A percentile compares a stretch with the other conserved stretches of the same genome.
phyloP scores from a whole-genome alignment of 2,888 invertebrate species.

The Andrena camellia region DNA sequence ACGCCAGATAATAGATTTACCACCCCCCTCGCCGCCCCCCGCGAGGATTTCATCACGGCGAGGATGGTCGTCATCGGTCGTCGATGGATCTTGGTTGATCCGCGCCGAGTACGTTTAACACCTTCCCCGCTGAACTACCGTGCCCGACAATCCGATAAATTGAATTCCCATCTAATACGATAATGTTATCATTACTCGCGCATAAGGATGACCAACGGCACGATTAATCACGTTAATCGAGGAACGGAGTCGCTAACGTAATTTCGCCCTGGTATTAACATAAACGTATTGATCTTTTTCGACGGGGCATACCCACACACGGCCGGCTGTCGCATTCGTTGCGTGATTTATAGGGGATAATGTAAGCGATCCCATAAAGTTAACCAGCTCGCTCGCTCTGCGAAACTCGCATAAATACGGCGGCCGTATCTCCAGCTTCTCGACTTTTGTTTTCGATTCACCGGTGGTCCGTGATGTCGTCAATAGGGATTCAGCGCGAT shows the following conservation, averaged over 20 bases:
- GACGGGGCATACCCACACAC: constrained; percentile 10
- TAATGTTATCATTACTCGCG: constrained; percentile 67
- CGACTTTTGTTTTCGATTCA: constrained; percentile 3
- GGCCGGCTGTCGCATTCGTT: constrained; percentile 31
- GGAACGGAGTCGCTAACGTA: constrained; percentile 55
- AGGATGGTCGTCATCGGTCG: constrained; percentile 32
- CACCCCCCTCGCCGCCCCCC: no score
- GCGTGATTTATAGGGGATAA: constrained; percentile 65
- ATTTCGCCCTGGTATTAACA: constrained; percentile 63
- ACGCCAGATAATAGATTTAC: constrained; percentile 68
- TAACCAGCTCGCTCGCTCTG: constrained; percentile 35
- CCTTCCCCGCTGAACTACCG: constrained; percentile 40
- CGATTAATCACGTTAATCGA: constrained; percentile 68
- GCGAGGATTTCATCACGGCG: constrained; percentile 66
- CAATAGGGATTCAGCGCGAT: constrained; percentile 10
- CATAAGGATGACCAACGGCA: constrained; percentile 68
- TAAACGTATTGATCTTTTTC: constrained; percentile 55
- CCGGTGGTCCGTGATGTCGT: neutral
- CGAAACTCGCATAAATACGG: constrained; percentile 15
- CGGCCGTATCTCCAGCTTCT: constrained; percentile 1
- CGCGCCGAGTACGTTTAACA: constrained; percentile 31
- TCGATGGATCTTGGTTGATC: neutral
- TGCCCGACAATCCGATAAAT: constrained; percentile 59
- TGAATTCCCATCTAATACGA: constrained; percentile 70
- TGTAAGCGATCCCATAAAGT: constrained; percentile 43